Percentiles rank a stretch among this genome's conserved stretches.
These are phyloP conservation scores for Apodemus sylvaticus DNA, from an alignment of 2,113 vertebrate genomes.

Conservation along the genomic window DNA sequence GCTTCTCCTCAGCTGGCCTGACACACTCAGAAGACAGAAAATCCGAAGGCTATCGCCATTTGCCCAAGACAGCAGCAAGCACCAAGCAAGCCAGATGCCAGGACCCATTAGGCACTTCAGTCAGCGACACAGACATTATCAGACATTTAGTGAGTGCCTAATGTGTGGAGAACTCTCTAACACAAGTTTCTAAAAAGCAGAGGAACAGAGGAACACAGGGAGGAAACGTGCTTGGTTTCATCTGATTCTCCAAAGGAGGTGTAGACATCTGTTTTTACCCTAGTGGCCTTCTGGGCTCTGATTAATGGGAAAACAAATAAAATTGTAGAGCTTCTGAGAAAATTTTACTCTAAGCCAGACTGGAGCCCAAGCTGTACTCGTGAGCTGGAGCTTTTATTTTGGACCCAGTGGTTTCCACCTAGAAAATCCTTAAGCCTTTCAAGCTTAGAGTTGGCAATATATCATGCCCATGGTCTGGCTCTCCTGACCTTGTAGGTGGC, in stretches of 20 bases:
- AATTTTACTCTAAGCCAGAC: background rate
- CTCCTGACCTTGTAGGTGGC: background rate
- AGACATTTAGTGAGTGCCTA: background rate
- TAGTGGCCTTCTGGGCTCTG: background rate
- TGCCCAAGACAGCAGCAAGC: background rate
- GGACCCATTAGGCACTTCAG: background rate
- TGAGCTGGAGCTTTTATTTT: background rate
- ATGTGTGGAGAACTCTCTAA: background rate
- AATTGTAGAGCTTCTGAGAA: background rate
- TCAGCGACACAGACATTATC: background rate
- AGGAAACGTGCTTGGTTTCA: background rate
- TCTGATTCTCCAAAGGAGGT: background rate
- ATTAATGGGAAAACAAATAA: background rate
- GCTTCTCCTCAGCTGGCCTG: background rate
- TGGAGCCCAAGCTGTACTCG: background rate
- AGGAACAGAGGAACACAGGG: background rate
- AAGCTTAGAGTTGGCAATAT: background rate
- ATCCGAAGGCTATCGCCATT: background rate
- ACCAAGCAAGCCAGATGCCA: background rate
- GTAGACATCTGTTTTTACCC: background rate
- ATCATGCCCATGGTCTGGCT: background rate
- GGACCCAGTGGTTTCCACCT: background rate
- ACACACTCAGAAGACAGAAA: background rate
- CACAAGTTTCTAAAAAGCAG: background rate
- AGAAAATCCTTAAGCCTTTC: background rate